These are phyloP conservation scores for Drosophila planitibia DNA, from an alignment of 2,888 invertebrate species.

Conservation along the genomic window DNA sequence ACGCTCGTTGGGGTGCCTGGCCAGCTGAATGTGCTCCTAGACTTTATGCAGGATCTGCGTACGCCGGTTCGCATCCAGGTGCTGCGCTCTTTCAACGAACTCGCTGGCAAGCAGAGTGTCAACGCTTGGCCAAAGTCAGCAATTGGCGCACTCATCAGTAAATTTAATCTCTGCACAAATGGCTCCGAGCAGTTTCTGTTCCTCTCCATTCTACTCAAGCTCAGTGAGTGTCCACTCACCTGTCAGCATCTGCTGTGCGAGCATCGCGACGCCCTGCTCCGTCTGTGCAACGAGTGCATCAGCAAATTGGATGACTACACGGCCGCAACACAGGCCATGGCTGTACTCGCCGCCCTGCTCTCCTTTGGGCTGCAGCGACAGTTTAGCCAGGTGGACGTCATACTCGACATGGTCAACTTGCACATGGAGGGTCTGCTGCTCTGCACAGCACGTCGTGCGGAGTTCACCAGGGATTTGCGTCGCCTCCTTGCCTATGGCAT, in stretches of 20 bases:
- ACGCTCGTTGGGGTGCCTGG: conserved; percentile 96
- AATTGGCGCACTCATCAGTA: conserved; percentile 80
- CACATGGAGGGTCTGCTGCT: conserved; percentile 84
- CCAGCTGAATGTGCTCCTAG: conserved; percentile 90
- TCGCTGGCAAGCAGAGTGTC: conserved; percentile 90
- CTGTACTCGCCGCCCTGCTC: conserved; percentile 83
- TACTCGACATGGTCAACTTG: conserved; percentile 83
- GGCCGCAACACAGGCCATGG: conserved; percentile 83
- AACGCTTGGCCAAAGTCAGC: conserved; percentile 91
- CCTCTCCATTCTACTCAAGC: conserved; percentile 82
- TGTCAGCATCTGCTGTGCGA: conserved; percentile 83
- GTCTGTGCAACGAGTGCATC: conserved; percentile 83
- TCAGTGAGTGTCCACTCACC: conserved; percentile 84
- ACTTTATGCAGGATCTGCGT: conserved; percentile 90
- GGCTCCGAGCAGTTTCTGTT: conserved; percentile 84
- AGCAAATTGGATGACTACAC: conserved; percentile 83
- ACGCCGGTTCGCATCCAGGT: conserved; percentile 89
- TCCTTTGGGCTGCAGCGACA: conserved; percentile 71
- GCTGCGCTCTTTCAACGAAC: conserved; percentile 88
- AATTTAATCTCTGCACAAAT: conserved; percentile 82
- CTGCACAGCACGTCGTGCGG: conserved; percentile 82
- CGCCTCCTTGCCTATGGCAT: conserved; percentile 89
- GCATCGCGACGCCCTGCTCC: conserved; percentile 80
- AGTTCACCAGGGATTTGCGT: conserved; percentile 79
- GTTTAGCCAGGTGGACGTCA: conserved; percentile 59